Evolutionary conservation across 1,140 invertebrate genomes (phyloP), one percentile per base, ranked within the genome.

Genomic region (Meloidogyne hapla): DNA sequence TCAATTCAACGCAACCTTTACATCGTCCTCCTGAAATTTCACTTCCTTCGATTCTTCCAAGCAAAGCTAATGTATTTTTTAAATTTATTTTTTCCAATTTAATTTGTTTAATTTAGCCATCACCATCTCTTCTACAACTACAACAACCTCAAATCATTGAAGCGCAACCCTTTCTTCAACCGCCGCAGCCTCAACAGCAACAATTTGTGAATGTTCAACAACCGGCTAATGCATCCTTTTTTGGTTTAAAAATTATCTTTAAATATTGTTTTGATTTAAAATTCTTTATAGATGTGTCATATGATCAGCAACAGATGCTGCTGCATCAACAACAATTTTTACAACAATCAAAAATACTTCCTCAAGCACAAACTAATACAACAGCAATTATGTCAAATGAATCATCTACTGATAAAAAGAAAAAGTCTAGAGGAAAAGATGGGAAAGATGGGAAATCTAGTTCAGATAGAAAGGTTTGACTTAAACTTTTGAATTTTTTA

Each of bases 311-410:
- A 18, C 13, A 33, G 9, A 2, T 18, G 13, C 45, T 18, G 15
- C 13, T 18, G 15, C 45, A 48, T 18, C 45, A 18, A 48, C 48
- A 56, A 56, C 48, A 56, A 56, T 56, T 56, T 56, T 56, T 56
- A 56, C 48, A 56, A 21, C 48, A 4, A n/a, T 56, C 48, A 56
- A 56, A 56, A 56, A 56, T 56, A n/a, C 6, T n/a, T n/a, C 48
- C 4, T 8, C 48, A 56, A 21, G 18, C 18, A 56, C 45, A 48
- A 48, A 18, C 45, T 1, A 48, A 15, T 48, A 48, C 13, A 18
- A 48, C 45, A 48, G n/a, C 48, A 56, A n/a, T 63, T 61, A 18
- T 56, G 25, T 73, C 71, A 15, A 73, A 26, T 18, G 71, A 73
- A 18, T 38, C 71, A 10, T 18, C 10, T 6, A 45, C 23, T 21